phyloP scores from a whole-genome alignment of 2,113 vertebrate species.

The Pterocles burchelli region DNA sequence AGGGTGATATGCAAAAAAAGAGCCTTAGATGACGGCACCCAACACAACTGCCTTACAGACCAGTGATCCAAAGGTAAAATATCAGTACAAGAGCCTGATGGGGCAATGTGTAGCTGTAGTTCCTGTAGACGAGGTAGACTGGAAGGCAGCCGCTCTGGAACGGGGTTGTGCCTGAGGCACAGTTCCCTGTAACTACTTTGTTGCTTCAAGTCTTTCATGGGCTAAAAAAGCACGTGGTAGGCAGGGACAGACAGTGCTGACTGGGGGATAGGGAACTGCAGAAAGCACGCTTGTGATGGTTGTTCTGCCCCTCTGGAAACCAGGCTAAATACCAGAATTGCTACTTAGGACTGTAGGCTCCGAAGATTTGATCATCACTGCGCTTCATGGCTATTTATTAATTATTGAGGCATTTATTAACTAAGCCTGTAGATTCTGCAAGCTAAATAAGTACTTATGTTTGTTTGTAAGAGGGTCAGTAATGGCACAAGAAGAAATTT shows the following conservation, averaged over 20 bases:
- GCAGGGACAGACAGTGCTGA: background rate
- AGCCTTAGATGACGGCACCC: background rate
- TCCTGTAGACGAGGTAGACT: background rate
- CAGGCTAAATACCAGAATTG: background rate
- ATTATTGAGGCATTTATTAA: slow-evolving; percentile 30
- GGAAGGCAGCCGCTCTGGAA: background rate
- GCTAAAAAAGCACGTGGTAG: background rate
- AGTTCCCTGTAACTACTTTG: background rate
- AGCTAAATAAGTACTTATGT: background rate
- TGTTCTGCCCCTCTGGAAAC: background rate
- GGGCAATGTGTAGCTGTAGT: background rate
- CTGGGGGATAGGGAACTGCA: background rate
- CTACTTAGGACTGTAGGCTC: background rate
- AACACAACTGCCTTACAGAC: background rate
- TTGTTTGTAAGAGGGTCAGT: background rate
- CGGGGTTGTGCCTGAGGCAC: background rate
- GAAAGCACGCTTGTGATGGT: background rate
- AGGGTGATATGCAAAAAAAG: background rate
- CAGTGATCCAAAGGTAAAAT: background rate
- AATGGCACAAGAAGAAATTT: background rate
- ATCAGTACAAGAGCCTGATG: background rate
- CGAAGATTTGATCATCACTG: background rate
- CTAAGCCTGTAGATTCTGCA: background rate
- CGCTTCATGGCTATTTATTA: background rate
- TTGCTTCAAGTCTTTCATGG: background rate